phyloP scores from a whole-genome alignment of 2,888 invertebrate species.

The Spodoptera picta region DNA sequence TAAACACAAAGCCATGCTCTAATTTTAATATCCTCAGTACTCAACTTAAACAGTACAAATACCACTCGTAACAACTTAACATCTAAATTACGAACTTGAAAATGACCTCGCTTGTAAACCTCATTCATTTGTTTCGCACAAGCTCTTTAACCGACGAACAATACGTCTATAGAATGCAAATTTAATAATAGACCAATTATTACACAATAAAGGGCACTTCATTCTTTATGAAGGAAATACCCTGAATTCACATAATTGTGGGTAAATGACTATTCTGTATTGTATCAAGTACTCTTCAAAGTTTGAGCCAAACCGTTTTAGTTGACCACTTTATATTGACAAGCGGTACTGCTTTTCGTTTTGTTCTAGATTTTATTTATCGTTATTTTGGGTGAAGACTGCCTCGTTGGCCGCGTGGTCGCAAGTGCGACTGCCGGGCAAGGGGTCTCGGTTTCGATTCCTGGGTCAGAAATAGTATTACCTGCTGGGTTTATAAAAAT shows the following conservation, averaged over 20 bases:
- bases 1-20: too few species aligned
- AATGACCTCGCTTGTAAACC: not conserved
- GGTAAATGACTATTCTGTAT: constrained; percentile 55
- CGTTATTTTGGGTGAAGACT: constrained; percentile 8
- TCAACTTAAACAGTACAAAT: not conserved
- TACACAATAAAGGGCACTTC: constrained; percentile 46
- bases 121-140: constrained; percentile 1
- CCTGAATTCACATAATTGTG: constrained; percentile 56
- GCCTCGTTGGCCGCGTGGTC: too few species aligned
- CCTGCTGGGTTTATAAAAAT: too few species aligned
- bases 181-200: constrained; percentile 56
- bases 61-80: constrained; percentile 5
- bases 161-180: constrained; percentile 38
- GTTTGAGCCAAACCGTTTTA: constrained; percentile 42
- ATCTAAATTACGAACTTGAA: constrained; percentile 3
- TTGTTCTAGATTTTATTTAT: constrained; percentile 17
- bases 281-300: constrained; percentile 49
- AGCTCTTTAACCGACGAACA: constrained; percentile 17
- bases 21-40: not conserved
- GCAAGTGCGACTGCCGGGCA: too few species aligned
- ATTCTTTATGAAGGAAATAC: constrained; percentile 52
- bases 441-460: too few species aligned
- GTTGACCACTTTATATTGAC: constrained; percentile 37
- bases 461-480: too few species aligned
- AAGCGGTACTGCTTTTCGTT: constrained; percentile 16